Evolutionary conservation across 2,888 invertebrate genomes (phyloP).

Genomic region (Agrotis segetum): DNA sequence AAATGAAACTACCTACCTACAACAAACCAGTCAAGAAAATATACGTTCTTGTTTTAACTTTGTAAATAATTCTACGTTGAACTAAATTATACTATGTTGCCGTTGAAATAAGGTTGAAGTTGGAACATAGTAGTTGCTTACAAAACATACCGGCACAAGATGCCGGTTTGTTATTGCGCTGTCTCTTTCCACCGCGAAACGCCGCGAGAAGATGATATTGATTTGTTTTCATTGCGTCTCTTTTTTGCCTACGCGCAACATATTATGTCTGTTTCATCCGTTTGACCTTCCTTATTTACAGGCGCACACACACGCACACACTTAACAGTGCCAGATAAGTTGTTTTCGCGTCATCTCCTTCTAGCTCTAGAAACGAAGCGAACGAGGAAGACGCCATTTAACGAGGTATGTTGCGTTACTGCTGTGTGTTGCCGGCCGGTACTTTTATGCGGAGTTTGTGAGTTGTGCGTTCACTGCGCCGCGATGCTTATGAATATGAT

Average conservation of each 20-base stretch:
- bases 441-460: constrained; percentile 69
- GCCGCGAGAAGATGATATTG: constrained; percentile 85
- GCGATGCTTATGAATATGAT: constrained; percentile 66
- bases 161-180: constrained; percentile 90
- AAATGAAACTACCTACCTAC: constrained; percentile 39
- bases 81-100: constrained; percentile 67
- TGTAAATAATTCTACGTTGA: constrained; percentile 71
- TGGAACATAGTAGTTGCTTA: constrained; percentile 65
- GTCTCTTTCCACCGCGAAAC: constrained; percentile 86
- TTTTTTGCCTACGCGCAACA: constrained; percentile 80
- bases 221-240: constrained; percentile 91
- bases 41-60: constrained; percentile 67
- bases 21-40: constrained; percentile 52
- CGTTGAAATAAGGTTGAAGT: constrained; percentile 72
- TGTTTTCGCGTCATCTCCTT: constrained; percentile 89
- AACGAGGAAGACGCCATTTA: constrained; percentile 79
- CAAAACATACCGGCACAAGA: constrained; percentile 83
- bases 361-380: constrained; percentile 78
- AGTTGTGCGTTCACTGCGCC: constrained; percentile 53
- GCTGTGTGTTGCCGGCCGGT: constrained; percentile 70
- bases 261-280: constrained; percentile 81
- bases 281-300: constrained; percentile 89
- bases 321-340: constrained; percentile 80
- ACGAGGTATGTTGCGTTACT: constrained; percentile 68
- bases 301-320: constrained; percentile 72